phyloP scores from a whole-genome alignment of 2,888 invertebrate genomes.

The Hyppa rectilinea region DNA sequence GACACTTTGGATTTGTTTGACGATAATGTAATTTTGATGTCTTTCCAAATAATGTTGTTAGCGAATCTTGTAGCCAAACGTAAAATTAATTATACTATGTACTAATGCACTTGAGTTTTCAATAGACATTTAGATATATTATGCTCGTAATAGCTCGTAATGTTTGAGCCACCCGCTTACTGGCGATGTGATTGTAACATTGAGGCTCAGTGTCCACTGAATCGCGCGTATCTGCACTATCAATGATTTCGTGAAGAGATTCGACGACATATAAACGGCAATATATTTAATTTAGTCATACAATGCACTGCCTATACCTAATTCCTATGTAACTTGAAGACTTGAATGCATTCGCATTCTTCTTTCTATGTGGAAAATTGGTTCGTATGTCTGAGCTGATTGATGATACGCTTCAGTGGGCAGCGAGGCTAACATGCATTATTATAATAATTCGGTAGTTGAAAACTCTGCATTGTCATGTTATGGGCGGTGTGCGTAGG shows the following conservation, averaged over 20 bases:
- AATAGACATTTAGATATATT: slow-evolving; percentile 66
- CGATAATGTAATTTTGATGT: slow-evolving; percentile 62
- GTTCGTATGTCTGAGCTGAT: slow-evolving; percentile 24
- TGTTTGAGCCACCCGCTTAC: slow-evolving; percentile 62
- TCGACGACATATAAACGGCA: slow-evolving; percentile 45
- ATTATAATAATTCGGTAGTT: slow-evolving; percentile 66
- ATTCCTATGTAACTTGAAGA: slow-evolving; percentile 45
- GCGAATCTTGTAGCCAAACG: slow-evolving; percentile 63
- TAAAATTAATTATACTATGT: slow-evolving; percentile 64
- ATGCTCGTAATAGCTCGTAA: slow-evolving; percentile 63
- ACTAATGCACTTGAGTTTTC: slow-evolving; percentile 75
- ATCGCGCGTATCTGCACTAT: slow-evolving; percentile 14
- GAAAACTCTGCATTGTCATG: slow-evolving; percentile 72
- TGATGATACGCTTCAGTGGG: slow-evolving; percentile 42
- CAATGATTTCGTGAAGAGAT: slow-evolving; percentile 28
- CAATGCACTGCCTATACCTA: slow-evolving; percentile 55
- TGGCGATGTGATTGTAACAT: slow-evolving; percentile 58
- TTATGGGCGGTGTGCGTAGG: slow-evolving; percentile 70
- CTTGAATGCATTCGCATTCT: slow-evolving; percentile 43
- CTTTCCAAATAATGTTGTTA: slow-evolving; percentile 66
- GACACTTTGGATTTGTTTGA: slow-evolving; percentile 59
- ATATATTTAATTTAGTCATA: slow-evolving; percentile 51
- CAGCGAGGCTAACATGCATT: slow-evolving; percentile 51
- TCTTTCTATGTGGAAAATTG: slow-evolving; percentile 39
- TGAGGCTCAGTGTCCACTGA: slow-evolving; percentile 44